Percentiles rank a stretch among this genome's conserved stretches.
Evolutionary conservation across 2,888 invertebrate species (phyloP).

Genomic region (Cantharis nigra): DNA sequence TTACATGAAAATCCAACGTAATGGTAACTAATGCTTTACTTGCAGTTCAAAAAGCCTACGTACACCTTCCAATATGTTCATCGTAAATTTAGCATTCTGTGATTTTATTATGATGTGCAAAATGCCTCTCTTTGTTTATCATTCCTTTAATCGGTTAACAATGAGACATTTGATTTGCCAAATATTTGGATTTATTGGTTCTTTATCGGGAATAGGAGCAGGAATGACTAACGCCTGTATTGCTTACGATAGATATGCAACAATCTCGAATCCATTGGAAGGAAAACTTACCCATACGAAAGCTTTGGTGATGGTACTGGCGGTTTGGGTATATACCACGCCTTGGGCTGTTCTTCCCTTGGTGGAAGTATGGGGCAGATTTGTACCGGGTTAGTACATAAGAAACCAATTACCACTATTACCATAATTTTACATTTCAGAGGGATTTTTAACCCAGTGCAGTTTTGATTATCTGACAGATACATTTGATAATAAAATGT

Average conservation of each 20-base stretch:
- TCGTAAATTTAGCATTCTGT: constrained; percentile 79
- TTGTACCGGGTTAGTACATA: constrained; percentile 69
- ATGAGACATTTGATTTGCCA: constrained; percentile 76
- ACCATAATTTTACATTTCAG: constrained; percentile 57
- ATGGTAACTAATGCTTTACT: constrained; percentile 22
- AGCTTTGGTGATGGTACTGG: constrained; percentile 73
- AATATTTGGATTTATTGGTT: constrained; percentile 75
- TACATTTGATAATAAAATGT: constrained; percentile 77
- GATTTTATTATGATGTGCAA: constrained; percentile 89
- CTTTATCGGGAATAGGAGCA: constrained; percentile 80
- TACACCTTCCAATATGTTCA: constrained; percentile 83
- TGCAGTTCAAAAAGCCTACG: constrained; percentile 71
- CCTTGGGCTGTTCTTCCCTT: constrained; percentile 82
- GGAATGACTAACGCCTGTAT: constrained; percentile 83
- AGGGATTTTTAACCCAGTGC: constrained; percentile 87
- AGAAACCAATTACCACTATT: neutral
- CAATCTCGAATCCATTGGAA: constrained; percentile 82
- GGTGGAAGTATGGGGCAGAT: constrained; percentile 84
- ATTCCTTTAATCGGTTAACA: constrained; percentile 78
- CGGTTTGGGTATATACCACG: constrained; percentile 76
- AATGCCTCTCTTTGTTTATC: constrained; percentile 83
- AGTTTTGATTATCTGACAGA: constrained; percentile 81
- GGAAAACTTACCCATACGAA: constrained; percentile 80
- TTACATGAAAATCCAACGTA: constrained; percentile 32
- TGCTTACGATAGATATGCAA: constrained; percentile 79